These are phyloP conservation scores for Gastrophysa polygoni DNA, from an alignment of 2,888 invertebrate genomes.

Conservation along the genomic window DNA sequence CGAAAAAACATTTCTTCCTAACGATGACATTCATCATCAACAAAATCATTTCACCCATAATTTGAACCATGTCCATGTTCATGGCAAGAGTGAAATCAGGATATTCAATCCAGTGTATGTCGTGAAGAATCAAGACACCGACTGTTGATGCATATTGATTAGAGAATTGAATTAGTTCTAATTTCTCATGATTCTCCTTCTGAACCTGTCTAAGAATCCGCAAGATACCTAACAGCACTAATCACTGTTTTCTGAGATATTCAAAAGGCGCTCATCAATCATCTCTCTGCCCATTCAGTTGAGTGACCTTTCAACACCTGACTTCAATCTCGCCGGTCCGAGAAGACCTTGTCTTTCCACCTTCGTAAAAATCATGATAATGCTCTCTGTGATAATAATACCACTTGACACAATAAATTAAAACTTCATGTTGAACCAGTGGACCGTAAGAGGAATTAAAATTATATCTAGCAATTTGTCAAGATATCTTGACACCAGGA, in stretches of 20 bases:
- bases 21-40: too few relatives aligned
- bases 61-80: too few relatives aligned
- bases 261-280: neutral
- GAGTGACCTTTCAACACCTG: slow-evolving; percentile 28
- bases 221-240: neutral
- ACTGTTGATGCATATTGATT: too few relatives aligned
- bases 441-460: slow-evolving; percentile 24
- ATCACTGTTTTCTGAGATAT: neutral
- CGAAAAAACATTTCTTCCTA: too few relatives aligned
- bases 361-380: slow-evolving; percentile 16
- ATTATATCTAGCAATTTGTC: slow-evolving; percentile 32
- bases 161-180: too few relatives aligned
- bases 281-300: neutral
- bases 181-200: too few relatives aligned
- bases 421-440: slow-evolving; percentile 23
- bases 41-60: too few relatives aligned
- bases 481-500: slow-evolving; percentile 22
- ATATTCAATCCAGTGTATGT: too few relatives aligned
- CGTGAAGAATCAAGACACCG: too few relatives aligned
- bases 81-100: too few relatives aligned
- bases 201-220: too few relatives aligned
- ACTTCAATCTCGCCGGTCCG: slow-evolving; percentile 33
- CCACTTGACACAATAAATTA: slow-evolving; percentile 26
- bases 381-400: slow-evolving; percentile 24
- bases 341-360: slow-evolving; percentile 23